Conservation (phyloP, 37 sponge, comb jelly and placozoan genomes). For the Hexactinellida sp. region DNA sequence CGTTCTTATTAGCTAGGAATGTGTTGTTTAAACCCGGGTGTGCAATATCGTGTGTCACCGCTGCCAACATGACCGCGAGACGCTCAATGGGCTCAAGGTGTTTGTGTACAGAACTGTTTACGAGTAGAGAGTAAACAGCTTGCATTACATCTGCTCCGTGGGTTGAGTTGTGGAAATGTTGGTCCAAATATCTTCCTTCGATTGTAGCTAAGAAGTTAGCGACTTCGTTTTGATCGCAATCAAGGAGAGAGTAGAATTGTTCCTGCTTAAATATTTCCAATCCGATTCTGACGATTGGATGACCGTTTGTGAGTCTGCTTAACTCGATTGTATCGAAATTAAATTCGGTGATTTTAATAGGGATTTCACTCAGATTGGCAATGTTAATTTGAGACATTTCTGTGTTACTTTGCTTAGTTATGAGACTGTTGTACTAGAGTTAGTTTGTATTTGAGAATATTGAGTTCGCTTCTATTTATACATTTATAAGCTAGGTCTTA, state of each 20-base stretch:
- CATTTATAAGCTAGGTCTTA: too few species aligned
- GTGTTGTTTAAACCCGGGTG: neutral
- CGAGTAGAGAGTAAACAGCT: neutral
- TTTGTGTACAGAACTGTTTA: neutral
- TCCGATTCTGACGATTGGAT: neutral
- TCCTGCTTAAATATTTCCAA: neutral
- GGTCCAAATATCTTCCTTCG: neutral
- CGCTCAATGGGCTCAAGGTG: neutral
- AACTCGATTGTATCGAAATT: neutral
- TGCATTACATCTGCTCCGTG: conserved; percentile 8
- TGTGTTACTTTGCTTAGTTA: neutral
- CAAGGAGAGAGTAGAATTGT: neutral
- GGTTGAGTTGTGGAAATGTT: neutral
- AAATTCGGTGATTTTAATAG: neutral
- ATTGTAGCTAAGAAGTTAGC: neutral
- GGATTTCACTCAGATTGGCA: neutral
- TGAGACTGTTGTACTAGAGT: too few species aligned
- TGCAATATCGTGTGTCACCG: neutral
- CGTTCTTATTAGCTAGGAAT: neutral
- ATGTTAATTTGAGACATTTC: neutral
- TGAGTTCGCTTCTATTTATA: too few species aligned
- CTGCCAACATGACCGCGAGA: neutral
- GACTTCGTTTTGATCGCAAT: neutral
- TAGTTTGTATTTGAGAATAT: too few species aligned
- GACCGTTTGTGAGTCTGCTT: neutral